Evolutionary conservation across 2,888 invertebrate species (phyloP).

Genomic region (Ischnus inquisitorius): DNA sequence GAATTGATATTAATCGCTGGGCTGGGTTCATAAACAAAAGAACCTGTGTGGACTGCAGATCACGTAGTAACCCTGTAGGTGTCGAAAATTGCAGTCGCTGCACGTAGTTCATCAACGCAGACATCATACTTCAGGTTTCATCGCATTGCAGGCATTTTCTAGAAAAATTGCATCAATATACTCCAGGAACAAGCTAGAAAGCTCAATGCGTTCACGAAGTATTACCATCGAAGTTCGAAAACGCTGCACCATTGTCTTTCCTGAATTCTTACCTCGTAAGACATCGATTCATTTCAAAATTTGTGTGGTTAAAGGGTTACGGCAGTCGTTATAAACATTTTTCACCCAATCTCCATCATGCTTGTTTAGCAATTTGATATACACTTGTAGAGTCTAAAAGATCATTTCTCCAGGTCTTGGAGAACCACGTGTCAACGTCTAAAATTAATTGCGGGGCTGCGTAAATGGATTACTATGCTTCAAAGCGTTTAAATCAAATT

Average conservation of each 20-base stretch:
- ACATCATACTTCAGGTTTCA: too few species aligned
- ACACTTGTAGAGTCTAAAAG: not conserved
- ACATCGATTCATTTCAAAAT: too few species aligned
- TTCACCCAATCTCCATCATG: not conserved
- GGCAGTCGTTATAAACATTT: not conserved
- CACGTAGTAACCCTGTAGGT: not conserved
- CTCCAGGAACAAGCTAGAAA: too few species aligned
- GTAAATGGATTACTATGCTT: not conserved
- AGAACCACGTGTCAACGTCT: not conserved
- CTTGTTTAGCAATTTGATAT: not conserved
- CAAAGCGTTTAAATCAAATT: not conserved
- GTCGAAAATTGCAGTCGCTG: not conserved
- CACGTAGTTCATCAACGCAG: not conserved
- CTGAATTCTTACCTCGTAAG: too few species aligned
- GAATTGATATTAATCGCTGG: conserved; percentile 3
- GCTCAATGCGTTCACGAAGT: too few species aligned
- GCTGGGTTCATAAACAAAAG: not conserved
- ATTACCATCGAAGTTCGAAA: too few species aligned
- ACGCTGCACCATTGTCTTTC: too few species aligned
- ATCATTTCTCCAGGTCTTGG: not conserved
- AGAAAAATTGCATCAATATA: too few species aligned
- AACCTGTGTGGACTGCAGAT: not conserved
- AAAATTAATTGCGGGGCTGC: not conserved
- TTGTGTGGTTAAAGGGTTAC: too few species aligned
- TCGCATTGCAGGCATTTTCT: too few species aligned